phyloP scores from a whole-genome alignment of 2,797 vertebrate species.

The Pelodytes ibericus region DNA sequence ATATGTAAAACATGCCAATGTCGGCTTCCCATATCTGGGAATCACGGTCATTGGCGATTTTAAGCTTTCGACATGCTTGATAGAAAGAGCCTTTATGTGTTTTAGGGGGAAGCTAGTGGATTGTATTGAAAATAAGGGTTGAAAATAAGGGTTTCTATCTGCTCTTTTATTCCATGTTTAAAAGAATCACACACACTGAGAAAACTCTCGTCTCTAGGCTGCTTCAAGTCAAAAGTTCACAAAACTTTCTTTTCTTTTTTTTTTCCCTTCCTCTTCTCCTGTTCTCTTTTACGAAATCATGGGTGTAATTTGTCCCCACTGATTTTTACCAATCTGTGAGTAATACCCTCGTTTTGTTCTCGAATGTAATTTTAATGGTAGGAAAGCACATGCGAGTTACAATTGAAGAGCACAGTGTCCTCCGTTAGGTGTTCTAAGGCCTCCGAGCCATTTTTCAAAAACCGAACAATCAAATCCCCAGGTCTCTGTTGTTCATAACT shows the following conservation, averaged over 20 bases:
- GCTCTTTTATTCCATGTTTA: no score
- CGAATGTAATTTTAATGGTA: slow-evolving; percentile 14
- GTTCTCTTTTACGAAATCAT: not conserved
- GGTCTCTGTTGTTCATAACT: not conserved
- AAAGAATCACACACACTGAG: no score
- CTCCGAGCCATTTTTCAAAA: slow-evolving; percentile 17
- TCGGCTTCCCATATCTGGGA: not conserved
- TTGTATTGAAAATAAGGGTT: no score
- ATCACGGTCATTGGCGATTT: no score
- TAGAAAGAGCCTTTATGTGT: no score
- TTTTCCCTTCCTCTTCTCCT: not conserved
- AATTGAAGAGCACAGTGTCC: not conserved
- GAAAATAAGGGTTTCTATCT: no score
- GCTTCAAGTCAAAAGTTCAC: slow-evolving; percentile 10
- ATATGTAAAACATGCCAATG: not conserved
- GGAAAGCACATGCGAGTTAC: not conserved
- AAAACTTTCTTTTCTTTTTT: not conserved
- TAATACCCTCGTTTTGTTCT: slow-evolving; percentile 31
- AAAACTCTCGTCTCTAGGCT: no score
- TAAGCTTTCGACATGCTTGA: no score
- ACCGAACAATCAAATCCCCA: slow-evolving; percentile 15
- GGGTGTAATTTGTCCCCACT: slow-evolving; percentile 6
- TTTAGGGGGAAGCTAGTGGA: no score
- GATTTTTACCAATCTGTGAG: slow-evolving; percentile 21
- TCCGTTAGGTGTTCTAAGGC: not conserved